Evolutionary conservation across 2,888 invertebrate genomes (phyloP), one percentile per base, ranked within the genome.

Genomic region (Drepana falcataria): DNA sequence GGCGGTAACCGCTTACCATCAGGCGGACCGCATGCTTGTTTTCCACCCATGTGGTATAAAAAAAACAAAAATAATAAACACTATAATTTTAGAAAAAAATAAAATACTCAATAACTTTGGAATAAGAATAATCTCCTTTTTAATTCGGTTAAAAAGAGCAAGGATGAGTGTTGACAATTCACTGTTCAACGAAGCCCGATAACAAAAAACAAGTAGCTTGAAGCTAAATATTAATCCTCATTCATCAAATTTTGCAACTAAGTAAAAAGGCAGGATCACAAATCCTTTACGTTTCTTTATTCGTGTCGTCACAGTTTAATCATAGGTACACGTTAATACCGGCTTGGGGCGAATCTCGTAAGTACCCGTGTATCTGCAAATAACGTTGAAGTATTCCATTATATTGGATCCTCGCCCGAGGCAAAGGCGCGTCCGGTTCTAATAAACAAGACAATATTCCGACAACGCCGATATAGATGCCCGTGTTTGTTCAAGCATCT

Each of bases 361-460:
- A 82, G 82, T 84, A 84, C 77, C 81, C 78, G 72, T 84, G 86
- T 85, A 81, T 85, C 85, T 81, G 86, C 87, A 89, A 90, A 90
- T 89, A 91, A 85, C 81, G 80, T 80, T 83, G 81, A 88, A 90
- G 87, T 89, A 90, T 91, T 89, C 86, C 85, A 89, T 90, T 90
- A 90, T 90, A 88, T 88, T 81, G 83, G 85, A 89, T 86, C 90
- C 90, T 85, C 69, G 86, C 90, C 87, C 64, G 59, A 61, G 89
- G 90, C 87, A 59, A 65, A 75, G 77, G 77, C 70, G 73, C 86
- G 85, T 85, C 86, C 85, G 85, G 79, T 79, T 77, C 81, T 87
- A 85, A 87, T 88, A 90, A 86, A 87, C 85, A 84, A 87, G 87
- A 87, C 84, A 85, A 84, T 88, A 83, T 81, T 79, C 77, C 64